Conservation (phyloP, 30 jellyfish, hydroid and myxozoan genomes). For the Aurelia aurita complex sp. Pacific region DNA sequence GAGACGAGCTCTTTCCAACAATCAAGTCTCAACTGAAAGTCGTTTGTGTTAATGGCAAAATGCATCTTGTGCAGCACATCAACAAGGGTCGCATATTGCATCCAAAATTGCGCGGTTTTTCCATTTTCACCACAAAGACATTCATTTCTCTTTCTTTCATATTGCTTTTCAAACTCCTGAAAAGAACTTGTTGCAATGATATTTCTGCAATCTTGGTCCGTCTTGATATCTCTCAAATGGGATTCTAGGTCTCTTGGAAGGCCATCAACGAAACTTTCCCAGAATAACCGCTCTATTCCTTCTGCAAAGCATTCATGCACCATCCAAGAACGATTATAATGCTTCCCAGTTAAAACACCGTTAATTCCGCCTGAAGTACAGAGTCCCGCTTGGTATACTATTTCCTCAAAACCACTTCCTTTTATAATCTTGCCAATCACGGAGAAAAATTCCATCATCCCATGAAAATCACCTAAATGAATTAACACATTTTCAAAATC, state of each 20-base stretch:
- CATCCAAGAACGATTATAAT: constrained; percentile 39
- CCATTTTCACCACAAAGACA: neutral
- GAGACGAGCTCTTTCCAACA: constrained; percentile 24
- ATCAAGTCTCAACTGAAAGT: neutral
- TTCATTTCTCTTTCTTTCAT: constrained; percentile 20
- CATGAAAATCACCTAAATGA: constrained; percentile 23
- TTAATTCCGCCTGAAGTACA: constrained; percentile 36
- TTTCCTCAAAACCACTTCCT: constrained; percentile 34
- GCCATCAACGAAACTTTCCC: constrained; percentile 5
- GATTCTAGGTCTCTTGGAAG: constrained; percentile 2
- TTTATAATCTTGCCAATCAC: constrained; percentile 26
- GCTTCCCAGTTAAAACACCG: constrained; percentile 25
- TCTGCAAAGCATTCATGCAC: constrained; percentile 40
- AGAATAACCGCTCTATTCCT: constrained; percentile 16
- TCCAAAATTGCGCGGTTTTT: constrained; percentile 25
- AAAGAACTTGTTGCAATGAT: constrained; percentile 5
- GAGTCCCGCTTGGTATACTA: constrained; percentile 22
- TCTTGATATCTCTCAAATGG: constrained; percentile 1
- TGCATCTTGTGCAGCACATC: constrained; percentile 22
- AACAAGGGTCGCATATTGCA: constrained; percentile 2
- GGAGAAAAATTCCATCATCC: constrained; percentile 34
- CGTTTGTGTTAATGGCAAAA: constrained; percentile 8
- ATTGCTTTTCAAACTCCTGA: constrained; percentile 13
- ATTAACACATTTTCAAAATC: constrained; percentile 19
- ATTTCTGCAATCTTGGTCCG: constrained; percentile 9